These are phyloP conservation scores for Bimastos eiseni DNA, from an alignment of 2,888 invertebrate genomes.

Conservation along the genomic window DNA sequence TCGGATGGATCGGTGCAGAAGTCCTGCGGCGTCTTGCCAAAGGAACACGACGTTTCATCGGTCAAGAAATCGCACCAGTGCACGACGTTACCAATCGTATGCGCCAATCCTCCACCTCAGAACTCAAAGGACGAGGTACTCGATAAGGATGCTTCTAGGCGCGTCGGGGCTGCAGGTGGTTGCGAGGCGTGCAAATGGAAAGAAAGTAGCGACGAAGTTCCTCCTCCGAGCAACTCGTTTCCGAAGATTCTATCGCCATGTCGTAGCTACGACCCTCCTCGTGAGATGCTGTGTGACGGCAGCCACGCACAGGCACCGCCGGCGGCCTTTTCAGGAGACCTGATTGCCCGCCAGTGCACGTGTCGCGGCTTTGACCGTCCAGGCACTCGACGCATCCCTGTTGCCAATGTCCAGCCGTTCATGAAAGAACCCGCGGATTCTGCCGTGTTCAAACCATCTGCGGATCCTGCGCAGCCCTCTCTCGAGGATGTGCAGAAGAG, in stretches of 20 bases:
- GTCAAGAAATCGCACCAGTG: too few relatives aligned
- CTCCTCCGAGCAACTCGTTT: not conserved
- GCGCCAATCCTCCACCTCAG: not conserved
- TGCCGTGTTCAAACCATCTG: conserved; percentile 15
- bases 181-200: not conserved
- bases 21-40: not conserved
- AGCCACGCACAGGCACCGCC: not conserved
- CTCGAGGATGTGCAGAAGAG: not conserved
- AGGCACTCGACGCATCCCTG: conserved; percentile 33
- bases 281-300: not conserved
- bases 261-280: not conserved
- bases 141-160: not conserved
- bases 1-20: not conserved
- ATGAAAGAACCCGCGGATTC: conserved; percentile 21
- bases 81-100: not conserved
- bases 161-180: not conserved
- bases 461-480: conserved; percentile 10
- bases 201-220: not conserved
- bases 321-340: not conserved
- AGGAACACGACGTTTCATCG: not conserved
- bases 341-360: conserved; percentile 8
- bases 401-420: conserved; percentile 39
- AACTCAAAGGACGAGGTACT: not conserved
- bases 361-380: conserved; percentile 20
- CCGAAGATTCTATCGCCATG: not conserved